phyloP scores from a whole-genome alignment of 2,888 invertebrate genomes.

The Papilio gigon region DNA sequence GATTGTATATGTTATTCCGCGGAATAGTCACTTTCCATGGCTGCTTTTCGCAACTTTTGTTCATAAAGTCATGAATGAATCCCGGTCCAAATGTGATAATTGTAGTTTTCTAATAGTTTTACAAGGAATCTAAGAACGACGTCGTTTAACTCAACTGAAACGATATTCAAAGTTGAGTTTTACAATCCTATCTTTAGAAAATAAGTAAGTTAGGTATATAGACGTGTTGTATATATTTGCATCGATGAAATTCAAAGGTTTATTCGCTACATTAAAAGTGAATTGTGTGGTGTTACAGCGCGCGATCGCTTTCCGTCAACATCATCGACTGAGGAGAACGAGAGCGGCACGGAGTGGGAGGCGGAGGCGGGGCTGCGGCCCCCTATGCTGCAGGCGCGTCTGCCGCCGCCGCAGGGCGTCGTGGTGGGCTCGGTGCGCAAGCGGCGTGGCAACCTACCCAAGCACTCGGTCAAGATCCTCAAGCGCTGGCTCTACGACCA shows the following conservation, averaged over 20 bases:
- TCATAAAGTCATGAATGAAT: too few species aligned
- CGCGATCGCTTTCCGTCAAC: constrained; percentile 87
- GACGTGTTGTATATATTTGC: too few species aligned
- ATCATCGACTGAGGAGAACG: constrained; percentile 86
- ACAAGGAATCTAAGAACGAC: too few species aligned
- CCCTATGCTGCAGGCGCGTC: constrained; percentile 46
- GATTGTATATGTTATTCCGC: background rate
- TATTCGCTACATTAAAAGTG: background rate
- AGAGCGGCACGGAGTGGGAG: constrained; percentile 83
- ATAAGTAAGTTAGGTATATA: too few species aligned
- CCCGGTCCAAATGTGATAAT: too few species aligned
- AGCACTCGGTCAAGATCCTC: constrained; percentile 94
- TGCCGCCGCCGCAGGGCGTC: constrained; percentile 54
- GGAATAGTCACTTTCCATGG: background rate
- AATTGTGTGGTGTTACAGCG: constrained; percentile 63
- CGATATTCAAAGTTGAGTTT: too few species aligned
- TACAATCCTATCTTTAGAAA: too few species aligned
- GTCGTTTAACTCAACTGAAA: too few species aligned
- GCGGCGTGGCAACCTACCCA: constrained; percentile 94
- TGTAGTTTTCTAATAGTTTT: too few species aligned
- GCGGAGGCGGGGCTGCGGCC: constrained; percentile 55
- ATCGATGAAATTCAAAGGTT: too few species aligned
- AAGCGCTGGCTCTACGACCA: constrained; percentile 97
- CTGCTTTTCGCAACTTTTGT: too few species aligned
- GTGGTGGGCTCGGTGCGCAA: constrained; percentile 85